These are phyloP conservation scores for Coleophora flavipennella DNA, from an alignment of 2,888 invertebrate genomes.

Conservation along the genomic window DNA sequence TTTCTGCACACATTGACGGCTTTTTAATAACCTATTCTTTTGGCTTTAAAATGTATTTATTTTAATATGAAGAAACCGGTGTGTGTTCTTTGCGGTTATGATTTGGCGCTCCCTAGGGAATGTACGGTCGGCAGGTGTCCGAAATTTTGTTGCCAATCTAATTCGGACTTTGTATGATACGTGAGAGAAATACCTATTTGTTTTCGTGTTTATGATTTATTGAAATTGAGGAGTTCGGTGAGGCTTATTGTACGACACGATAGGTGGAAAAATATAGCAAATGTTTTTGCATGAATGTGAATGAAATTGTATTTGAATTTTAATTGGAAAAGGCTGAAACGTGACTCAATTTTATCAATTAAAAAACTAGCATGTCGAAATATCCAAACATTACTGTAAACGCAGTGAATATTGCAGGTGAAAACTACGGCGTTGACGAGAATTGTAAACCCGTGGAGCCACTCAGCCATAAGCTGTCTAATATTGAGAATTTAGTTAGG, in stretches of 20 bases:
- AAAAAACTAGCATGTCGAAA: slow-evolving; percentile 28
- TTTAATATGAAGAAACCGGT: slow-evolving; percentile 61
- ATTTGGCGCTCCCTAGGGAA: slow-evolving; percentile 67
- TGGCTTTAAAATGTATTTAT: slow-evolving; percentile 41
- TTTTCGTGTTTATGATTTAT: too few relatives aligned
- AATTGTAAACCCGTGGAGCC: slow-evolving; percentile 56
- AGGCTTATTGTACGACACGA: neutral
- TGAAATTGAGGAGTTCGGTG: neutral
- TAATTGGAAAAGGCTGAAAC: slow-evolving; percentile 4
- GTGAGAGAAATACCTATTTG: too few relatives aligned
- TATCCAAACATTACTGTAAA: slow-evolving; percentile 12
- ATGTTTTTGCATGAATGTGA: slow-evolving; percentile 32
- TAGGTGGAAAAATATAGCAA: slow-evolving; percentile 5
- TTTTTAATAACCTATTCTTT: slow-evolving; percentile 37
- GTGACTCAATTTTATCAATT: slow-evolving; percentile 12
- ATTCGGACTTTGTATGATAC: too few relatives aligned
- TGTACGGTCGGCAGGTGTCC: slow-evolving; percentile 29
- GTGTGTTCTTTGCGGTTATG: slow-evolving; percentile 50
- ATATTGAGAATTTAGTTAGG: slow-evolving; percentile 53
- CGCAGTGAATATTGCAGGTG: slow-evolving; percentile 64
- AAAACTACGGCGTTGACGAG: slow-evolving; percentile 59
- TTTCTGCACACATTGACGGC: slow-evolving; percentile 45
- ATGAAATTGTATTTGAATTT: slow-evolving; percentile 8
- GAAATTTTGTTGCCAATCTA: too few relatives aligned
- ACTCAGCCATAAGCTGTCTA: slow-evolving; percentile 44